Base-by-base conservation (phyloP, 2,797 vertebrate genomes). In the Anguilla obscura region DNA sequence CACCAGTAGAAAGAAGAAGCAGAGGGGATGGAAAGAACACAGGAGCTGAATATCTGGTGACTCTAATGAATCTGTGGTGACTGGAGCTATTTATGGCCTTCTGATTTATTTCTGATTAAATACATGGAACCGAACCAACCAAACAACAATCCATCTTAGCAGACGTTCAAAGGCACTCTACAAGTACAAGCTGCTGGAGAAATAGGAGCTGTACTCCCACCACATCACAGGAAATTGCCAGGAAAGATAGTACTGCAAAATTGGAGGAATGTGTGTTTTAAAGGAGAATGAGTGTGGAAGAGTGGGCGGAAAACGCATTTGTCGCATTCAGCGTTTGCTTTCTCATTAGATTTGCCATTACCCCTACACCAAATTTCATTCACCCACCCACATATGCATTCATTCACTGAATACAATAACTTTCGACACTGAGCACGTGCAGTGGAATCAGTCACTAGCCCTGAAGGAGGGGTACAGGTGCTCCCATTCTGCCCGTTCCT, bases 381-480 rank as follows among this genome's bases (percentile, higher is more conserved):
- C 7, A n/a, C 24, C 45, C 45, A 10, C 45, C 18, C 45, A n/a
- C 7, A 48, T 24, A 12, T 4, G 21, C 24, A 27, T 50, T 50
- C 79, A 82, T 48, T 50, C 45, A 50, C 18, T 48, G 79, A 82
- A 50, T 9, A 3, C 21, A 50, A 1, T 50, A 3, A 7, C 9
- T 50, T n/a, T 50, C 1, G 3, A 9, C 21, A 82, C 79, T 3
- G 21, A 0, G 33, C 27, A 14, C 3, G 30, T 14, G 18, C 33
- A 76, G 5, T 33, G 0, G n/a, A 76, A 14, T 1, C 27, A 69
- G 63, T 76, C 71, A 76, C 33, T 14, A 12, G 1, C 45, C 18
- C 84, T 86, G 69, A 85, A 30, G 79, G 86, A 12, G 52, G 84
- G 82, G n/a, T 85, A 89, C 83, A 90, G 86, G 86, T 91, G 86